Percentiles rank a stretch among this genome's conserved stretches.
These are phyloP conservation scores for Bilobella aurantiaca DNA, from an alignment of 1,140 invertebrate genomes.

Conservation along the genomic window DNA sequence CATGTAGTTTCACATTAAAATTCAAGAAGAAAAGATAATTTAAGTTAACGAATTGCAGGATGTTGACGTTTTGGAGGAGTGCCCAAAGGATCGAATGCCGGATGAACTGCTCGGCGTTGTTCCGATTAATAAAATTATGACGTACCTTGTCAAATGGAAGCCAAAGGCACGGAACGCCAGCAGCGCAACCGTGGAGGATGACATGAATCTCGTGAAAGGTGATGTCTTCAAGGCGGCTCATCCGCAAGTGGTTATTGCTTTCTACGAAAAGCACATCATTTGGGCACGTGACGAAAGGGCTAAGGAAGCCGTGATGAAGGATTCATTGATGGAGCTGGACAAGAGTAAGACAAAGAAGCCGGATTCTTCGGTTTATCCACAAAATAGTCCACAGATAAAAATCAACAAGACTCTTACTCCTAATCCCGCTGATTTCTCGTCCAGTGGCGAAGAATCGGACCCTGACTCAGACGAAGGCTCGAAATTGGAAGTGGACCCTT, in stretches of 20 bases:
- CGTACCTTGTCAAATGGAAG: neutral
- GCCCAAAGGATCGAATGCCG: neutral
- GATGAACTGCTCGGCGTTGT: neutral
- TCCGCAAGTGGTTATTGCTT: neutral
- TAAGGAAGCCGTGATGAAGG: neutral
- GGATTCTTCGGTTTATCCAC: neutral
- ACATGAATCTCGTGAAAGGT: neutral
- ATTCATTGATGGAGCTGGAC: neutral
- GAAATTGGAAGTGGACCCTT: neutral
- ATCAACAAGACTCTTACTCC: slow-evolving; percentile 2
- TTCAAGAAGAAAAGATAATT: neutral
- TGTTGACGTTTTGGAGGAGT: neutral
- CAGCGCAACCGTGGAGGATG: no score
- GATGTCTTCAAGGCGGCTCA: neutral
- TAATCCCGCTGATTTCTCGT: no score
- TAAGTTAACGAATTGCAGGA: neutral
- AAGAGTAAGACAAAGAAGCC: neutral
- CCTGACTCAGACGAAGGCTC: neutral
- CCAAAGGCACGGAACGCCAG: no score
- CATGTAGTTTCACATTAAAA: no score
- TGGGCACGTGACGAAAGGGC: neutral
- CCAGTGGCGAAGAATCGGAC: neutral
- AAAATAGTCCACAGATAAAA: neutral
- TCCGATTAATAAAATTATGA: neutral
- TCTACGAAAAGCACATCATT: neutral